Percentiles rank a stretch among this genome's conserved stretches.
Evolutionary conservation across 2,888 invertebrate genomes (phyloP).

Genomic region (Zygogramma bicolorata): DNA sequence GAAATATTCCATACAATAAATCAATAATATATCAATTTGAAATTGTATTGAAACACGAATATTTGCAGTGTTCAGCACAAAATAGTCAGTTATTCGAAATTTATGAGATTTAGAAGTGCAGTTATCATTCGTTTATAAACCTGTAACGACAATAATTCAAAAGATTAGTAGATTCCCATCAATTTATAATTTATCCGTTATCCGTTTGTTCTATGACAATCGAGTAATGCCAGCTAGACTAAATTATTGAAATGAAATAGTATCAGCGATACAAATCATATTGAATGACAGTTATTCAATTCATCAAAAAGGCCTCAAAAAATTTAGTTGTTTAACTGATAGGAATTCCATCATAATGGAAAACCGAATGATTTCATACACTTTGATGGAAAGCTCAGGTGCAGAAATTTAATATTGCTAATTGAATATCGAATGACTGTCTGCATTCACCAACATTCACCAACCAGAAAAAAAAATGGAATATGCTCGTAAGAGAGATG

Average conservation of each 20-base stretch:
- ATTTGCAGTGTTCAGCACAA: background rate
- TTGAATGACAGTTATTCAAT: too few relatives aligned
- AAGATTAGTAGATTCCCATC: conserved; percentile 3
- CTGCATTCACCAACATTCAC: too few relatives aligned
- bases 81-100: background rate
- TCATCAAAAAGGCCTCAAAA: too few relatives aligned
- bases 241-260: background rate
- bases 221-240: background rate
- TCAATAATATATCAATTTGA: background rate
- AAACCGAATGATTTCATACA: too few relatives aligned
- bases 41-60: background rate
- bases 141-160: conserved; percentile 4
- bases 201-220: background rate
- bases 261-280: background rate
- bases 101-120: background rate
- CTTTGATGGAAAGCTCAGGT: too few relatives aligned
- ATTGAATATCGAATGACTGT: too few relatives aligned
- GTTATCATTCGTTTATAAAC: background rate
- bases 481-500: too few relatives aligned
- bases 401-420: too few relatives aligned
- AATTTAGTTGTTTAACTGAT: too few relatives aligned
- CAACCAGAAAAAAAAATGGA: too few relatives aligned
- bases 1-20: background rate
- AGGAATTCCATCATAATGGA: too few relatives aligned
- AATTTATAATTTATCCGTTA: background rate